Evolutionary conservation across 2,888 invertebrate species (phyloP).

Genomic region (Helleia helle): DNA sequence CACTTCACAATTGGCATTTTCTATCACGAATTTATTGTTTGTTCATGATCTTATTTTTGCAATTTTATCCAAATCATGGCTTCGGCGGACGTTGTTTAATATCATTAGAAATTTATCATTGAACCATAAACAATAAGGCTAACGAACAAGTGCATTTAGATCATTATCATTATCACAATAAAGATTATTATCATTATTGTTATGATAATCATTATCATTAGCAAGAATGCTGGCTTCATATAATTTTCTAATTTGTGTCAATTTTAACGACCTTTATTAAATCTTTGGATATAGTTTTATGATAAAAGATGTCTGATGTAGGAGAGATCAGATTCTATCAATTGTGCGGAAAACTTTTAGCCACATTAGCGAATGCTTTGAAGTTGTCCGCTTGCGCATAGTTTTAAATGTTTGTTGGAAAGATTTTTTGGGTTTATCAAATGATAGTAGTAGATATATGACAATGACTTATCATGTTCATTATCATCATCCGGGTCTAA

Average conservation of each 20-base stretch:
- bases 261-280: neutral
- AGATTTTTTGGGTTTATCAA: too few species aligned
- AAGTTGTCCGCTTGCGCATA: too few species aligned
- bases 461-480: too few species aligned
- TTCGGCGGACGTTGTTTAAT: neutral
- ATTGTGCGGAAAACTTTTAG: neutral
- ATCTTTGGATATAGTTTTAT: neutral
- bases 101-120: neutral
- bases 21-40: conserved; percentile 8
- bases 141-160: neutral
- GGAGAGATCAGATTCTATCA: conserved; percentile 4
- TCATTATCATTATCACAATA: too few species aligned
- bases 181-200: too few species aligned
- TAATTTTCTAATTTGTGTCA: too few species aligned
- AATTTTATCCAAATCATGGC: neutral
- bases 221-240: too few species aligned
- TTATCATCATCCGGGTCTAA: too few species aligned
- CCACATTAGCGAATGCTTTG: neutral
- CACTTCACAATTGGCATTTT: too few species aligned
- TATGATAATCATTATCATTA: neutral
- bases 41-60: conserved; percentile 4
- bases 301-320: neutral
- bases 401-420: too few species aligned
- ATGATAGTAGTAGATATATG: too few species aligned
- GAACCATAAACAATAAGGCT: conserved; percentile 1